A percentile compares a stretch with the other conserved stretches of the same genome.
These are phyloP conservation scores for Lates calcarifer DNA, from an alignment of 2,113 vertebrate species.

Conservation along the genomic window DNA sequence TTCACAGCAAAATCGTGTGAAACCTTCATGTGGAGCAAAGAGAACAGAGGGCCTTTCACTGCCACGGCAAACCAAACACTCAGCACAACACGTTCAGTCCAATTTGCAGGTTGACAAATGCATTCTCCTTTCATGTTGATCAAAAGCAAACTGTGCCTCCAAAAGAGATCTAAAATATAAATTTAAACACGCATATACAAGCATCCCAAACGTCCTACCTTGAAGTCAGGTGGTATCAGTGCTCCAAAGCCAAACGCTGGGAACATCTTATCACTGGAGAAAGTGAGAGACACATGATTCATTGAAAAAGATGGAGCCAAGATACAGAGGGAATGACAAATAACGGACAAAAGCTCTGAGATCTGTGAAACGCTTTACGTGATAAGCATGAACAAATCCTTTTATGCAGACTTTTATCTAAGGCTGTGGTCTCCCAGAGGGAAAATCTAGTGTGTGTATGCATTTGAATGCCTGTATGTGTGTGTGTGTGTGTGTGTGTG, in stretches of 20 bases:
- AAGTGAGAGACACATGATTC: conserved; percentile 20
- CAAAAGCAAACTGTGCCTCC: conserved; percentile 57
- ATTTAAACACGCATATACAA: conserved; percentile 7
- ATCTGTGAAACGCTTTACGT: not conserved
- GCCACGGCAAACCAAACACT: conserved; percentile 17
- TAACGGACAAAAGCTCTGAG: conserved; percentile 15
- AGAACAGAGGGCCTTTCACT: conserved; percentile 48
- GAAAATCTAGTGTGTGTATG: not conserved
- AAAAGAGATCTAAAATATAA: conserved; percentile 31
- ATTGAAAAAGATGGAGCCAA: conserved; percentile 12
- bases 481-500: conserved; percentile 10
- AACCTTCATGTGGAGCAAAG: conserved; percentile 85
- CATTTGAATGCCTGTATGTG: not conserved
- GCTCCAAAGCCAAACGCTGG: conserved; percentile 98
- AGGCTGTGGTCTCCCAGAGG: conserved; percentile 15
- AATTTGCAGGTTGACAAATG: conserved; percentile 61
- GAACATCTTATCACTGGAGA: conserved; percentile 98
- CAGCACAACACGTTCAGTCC: conserved; percentile 38
- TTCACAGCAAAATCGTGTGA: conserved; percentile 99
- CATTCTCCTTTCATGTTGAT: conserved; percentile 62
- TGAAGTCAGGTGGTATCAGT: conserved; percentile 98
- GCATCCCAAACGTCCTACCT: conserved; percentile 83
- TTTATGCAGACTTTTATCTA: not conserved
- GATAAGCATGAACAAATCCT: not conserved
- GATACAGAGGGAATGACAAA: conserved; percentile 19